These are phyloP conservation scores for Chromobotia macracanthus DNA, from an alignment of 2,797 vertebrate genomes.

Conservation along the genomic window DNA sequence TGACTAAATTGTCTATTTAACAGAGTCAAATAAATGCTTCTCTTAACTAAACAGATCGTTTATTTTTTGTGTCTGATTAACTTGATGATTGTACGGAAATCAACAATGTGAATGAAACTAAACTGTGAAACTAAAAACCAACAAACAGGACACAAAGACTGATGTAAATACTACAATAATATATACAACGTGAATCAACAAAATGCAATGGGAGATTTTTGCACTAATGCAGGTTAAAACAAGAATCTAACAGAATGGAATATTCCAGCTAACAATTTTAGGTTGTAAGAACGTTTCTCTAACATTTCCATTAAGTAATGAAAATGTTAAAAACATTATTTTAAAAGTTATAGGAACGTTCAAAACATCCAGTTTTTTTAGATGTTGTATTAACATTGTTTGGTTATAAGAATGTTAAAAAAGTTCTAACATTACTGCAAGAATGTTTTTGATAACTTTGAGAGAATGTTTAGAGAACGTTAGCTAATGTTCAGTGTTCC, in stretches of 20 bases:
- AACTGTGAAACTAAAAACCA: not conserved
- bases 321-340: too few relatives aligned
- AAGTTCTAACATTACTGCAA: too few relatives aligned
- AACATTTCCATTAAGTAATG: too few relatives aligned
- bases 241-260: not conserved
- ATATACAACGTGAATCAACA: slow-evolving; percentile 1
- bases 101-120: too few relatives aligned
- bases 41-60: slow-evolving; percentile 61
- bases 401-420: not conserved
- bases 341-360: too few relatives aligned
- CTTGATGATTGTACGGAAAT: slow-evolving; percentile 2
- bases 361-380: too few relatives aligned
- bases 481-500: too few relatives aligned
- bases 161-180: not conserved
- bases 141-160: not conserved
- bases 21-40: slow-evolving; percentile 77
- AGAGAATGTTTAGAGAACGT: too few relatives aligned
- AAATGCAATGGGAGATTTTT: not conserved
- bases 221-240: not conserved
- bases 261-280: too few relatives aligned
- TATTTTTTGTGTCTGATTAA: slow-evolving; percentile 14
- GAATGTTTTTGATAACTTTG: too few relatives aligned
- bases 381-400: too few relatives aligned
- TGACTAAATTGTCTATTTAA: slow-evolving; percentile 71
- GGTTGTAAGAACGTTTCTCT: too few relatives aligned